phyloP scores from a whole-genome alignment of 2,113 vertebrate genomes.

The Promerops cafer region DNA sequence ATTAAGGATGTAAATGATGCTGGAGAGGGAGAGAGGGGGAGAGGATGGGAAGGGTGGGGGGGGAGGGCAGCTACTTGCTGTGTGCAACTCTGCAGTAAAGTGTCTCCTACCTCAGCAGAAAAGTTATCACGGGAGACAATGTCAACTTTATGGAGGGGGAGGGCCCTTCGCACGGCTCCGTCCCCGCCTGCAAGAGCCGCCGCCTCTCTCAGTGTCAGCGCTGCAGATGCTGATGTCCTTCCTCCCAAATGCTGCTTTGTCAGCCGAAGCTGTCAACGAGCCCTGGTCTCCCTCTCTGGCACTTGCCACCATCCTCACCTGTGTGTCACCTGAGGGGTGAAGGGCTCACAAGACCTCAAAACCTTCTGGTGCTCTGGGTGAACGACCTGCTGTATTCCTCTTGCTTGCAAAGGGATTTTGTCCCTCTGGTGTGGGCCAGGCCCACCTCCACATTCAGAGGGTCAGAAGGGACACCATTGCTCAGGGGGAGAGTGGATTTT shows the following conservation, averaged over 20 bases:
- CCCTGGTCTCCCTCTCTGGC: neutral
- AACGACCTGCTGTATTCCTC: neutral
- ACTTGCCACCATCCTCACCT: fast-evolving
- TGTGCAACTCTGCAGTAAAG: slow-evolving; percentile 87
- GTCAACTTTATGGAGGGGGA: slow-evolving; percentile 77
- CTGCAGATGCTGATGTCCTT: slow-evolving; percentile 19
- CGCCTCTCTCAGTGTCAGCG: neutral
- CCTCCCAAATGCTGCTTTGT: slow-evolving; percentile 18
- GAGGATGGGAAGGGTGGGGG: neutral
- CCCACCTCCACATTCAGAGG: neutral
- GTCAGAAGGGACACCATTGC: neutral
- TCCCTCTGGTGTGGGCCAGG: neutral
- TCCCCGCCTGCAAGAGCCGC: neutral
- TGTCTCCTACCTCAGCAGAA: slow-evolving; percentile 89
- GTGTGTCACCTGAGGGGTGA: fast-evolving
- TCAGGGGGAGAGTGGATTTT: neutral
- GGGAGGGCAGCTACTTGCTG: slow-evolving; percentile 65
- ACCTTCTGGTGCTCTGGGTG: too few species aligned
- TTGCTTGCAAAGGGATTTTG: neutral
- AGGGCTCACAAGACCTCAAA: neutral
- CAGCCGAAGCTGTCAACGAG: neutral
- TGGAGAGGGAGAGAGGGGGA: slow-evolving; percentile 44
- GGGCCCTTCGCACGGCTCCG: neutral
- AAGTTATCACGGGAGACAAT: slow-evolving; percentile 82
- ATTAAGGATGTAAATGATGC: slow-evolving; percentile 90